phyloP scores from a whole-genome alignment of 2,113 vertebrate species.

The Rana temporaria region DNA sequence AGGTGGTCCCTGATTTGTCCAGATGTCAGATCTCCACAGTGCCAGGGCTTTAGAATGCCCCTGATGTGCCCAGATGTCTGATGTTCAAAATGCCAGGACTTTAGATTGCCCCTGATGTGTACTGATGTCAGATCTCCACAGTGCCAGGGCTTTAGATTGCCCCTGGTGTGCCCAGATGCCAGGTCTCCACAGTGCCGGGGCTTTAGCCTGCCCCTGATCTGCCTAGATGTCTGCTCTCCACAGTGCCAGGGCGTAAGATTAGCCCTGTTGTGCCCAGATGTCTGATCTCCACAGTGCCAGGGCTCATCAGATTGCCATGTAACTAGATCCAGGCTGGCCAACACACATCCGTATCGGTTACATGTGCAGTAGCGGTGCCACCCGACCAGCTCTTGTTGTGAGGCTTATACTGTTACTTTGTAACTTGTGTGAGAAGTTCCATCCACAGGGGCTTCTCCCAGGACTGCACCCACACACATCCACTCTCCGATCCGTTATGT shows the following conservation, averaged over 20 bases:
- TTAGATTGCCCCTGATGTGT: background rate
- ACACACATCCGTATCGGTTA: background rate
- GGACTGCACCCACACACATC: background rate
- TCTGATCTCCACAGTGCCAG: background rate
- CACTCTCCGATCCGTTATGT: background rate
- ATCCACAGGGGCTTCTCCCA: background rate
- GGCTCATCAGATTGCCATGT: conserved; percentile 8
- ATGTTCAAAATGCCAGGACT: too few species aligned
- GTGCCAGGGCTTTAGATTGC: too few species aligned
- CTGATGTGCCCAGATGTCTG: too few species aligned
- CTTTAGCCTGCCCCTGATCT: too few species aligned
- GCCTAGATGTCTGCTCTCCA: too few species aligned
- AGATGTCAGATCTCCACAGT: too few species aligned
- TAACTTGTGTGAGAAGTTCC: conserved; percentile 3
- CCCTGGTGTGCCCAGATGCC: too few species aligned
- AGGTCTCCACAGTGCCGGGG: too few species aligned
- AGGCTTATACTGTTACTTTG: background rate
- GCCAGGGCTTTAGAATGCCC: too few species aligned
- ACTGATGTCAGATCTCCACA: background rate
- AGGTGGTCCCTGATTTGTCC: too few species aligned
- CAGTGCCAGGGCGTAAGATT: too few species aligned
- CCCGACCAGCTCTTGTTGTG: too few species aligned
- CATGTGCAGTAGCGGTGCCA: background rate
- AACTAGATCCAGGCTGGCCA: conserved; percentile 4
- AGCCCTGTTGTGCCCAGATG: conserved; percentile 10